A percentile compares a stretch with the other conserved stretches of the same genome.
These are phyloP conservation scores for Diarsia rubi DNA, from an alignment of 2,888 invertebrate species.

Conservation along the genomic window DNA sequence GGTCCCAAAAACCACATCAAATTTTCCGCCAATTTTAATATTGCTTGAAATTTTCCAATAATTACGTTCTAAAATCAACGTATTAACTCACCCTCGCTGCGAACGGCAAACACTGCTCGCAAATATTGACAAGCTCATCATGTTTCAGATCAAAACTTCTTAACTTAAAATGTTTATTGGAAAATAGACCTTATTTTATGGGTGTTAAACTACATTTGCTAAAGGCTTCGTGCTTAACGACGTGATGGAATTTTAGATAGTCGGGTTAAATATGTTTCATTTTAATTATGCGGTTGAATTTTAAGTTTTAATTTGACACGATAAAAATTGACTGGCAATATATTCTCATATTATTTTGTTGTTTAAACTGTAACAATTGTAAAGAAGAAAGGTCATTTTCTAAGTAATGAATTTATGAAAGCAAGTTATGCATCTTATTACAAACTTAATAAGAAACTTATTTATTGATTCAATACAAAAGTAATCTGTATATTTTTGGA, in stretches of 20 bases:
- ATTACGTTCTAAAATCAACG: slow-evolving; percentile 64
- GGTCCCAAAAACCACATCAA: slow-evolving; percentile 17
- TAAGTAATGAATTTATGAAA: not conserved
- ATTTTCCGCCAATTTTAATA: slow-evolving; percentile 57
- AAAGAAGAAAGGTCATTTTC: not conserved
- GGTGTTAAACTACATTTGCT: slow-evolving; percentile 23
- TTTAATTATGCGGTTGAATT: slow-evolving; percentile 9
- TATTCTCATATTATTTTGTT: not conserved
- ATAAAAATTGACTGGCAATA: not conserved
- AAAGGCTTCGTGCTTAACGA: slow-evolving; percentile 11
- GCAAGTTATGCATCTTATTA: not conserved
- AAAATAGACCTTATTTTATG: slow-evolving; percentile 48
- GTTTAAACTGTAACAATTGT: not conserved
- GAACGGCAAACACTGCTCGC: slow-evolving; percentile 57
- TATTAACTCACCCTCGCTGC: slow-evolving; percentile 57
- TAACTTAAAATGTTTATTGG: slow-evolving; percentile 41
- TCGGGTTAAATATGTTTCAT: slow-evolving; percentile 2
- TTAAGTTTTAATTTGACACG: slow-evolving; percentile 11
- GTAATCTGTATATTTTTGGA: not conserved
- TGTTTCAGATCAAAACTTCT: slow-evolving; percentile 62
- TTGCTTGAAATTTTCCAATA: slow-evolving; percentile 57
- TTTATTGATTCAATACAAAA: not conserved
- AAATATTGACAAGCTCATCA: slow-evolving; percentile 67
- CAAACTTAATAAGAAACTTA: not conserved
- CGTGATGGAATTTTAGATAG: slow-evolving; percentile 37